Base-by-base conservation (phyloP, 2,888 invertebrate species). In the Cryptocephalus primarius region DNA sequence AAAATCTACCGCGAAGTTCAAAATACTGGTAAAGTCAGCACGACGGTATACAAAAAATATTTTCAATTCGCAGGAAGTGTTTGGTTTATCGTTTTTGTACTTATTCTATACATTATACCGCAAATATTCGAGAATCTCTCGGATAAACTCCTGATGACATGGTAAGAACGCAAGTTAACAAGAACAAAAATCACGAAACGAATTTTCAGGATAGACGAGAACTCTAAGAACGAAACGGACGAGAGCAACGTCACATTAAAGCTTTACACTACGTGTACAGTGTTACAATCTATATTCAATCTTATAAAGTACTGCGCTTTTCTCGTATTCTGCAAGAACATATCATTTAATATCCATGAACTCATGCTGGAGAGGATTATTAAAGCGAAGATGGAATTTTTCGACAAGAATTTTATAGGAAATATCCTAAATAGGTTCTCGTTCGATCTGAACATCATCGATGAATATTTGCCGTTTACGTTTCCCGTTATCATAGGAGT, bases 41-140 rank as follows among this genome's bases (percentile, higher is more conserved):
- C 53, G 32, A 49, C 43, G n/a, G 59, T 64, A 22, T 67, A 66
- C 46, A 36, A 12, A 12, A 36, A 36, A 36, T 68, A 67, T 49
- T 59, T 61, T 39, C 52, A 52, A 42, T 62, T 56, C 44, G 60
- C 60, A 43, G 65, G 65, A 32, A 65, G 67, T 34, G 47, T 55
- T 22, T 52, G 54, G 12, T 49, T 61, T 9, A 39, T 63, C 13
- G 22, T 58, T 10, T 45, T 61, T 13, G 52, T 61, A 36, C 34
- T 64, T 2, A 8, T 55, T 22, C 11, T 60, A 6, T 65, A 60
- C 41, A 42, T 57, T 8, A 12, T 48, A 8, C 57, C 60, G 4
- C 65, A 68, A 46, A 43, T 52, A 8, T 45, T 54, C 8, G 43
- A 56, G 12, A 58, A 59, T 42, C 60, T 55, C 50, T 56, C 60